Evolutionary conservation across 1,140 invertebrate species (phyloP), one percentile per base, ranked within the genome.

Genomic region (Acromyrmex charruanus): DNA sequence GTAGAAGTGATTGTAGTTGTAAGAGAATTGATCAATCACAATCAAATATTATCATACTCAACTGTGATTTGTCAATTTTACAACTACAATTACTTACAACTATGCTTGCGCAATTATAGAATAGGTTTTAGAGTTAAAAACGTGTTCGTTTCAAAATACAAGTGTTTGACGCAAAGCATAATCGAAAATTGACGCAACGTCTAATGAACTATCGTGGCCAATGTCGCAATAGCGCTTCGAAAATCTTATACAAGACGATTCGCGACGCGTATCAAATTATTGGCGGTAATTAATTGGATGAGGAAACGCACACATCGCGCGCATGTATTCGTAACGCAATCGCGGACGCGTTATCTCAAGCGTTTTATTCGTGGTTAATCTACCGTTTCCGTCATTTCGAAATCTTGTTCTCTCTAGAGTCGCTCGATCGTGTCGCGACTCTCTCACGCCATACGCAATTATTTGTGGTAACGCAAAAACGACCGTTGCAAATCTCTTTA

Each of bases 391-490:
- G 74, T 61, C 74, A 79, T 89, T 88, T 86, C 74, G 61, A 89
- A 89, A 89, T 88, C 74, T 68, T 75, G 72, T 85, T 85, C 72
- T n/a, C 25, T 49, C 9, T 1, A 4, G 63, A 66, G 5, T 49
- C 69, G 74, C 66, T 80, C 58, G 39, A 80, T 59, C 87, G 39
- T 69, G 71, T 49, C 77, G 87, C 74, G 74, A 25, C 84, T 89
- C 88, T 89, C 84, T 89, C 88, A 89, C 88, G 88, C 61, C 63
- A 65, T 35, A 84, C 82, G 69, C 63, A 85, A 85, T 88, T 88
- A 88, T 89, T 89, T 87, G 88, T 74, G 88, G 87, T 75, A 25
- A 69, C 66, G 75, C 84, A 89, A 89, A 89, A 89, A 89, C 84
- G 18, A 12, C 84, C 88, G 84, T 89, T 72, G 77, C 88, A 82